Conservation (phyloP, 2,888 invertebrate genomes). For the Copidosoma aretas region DNA sequence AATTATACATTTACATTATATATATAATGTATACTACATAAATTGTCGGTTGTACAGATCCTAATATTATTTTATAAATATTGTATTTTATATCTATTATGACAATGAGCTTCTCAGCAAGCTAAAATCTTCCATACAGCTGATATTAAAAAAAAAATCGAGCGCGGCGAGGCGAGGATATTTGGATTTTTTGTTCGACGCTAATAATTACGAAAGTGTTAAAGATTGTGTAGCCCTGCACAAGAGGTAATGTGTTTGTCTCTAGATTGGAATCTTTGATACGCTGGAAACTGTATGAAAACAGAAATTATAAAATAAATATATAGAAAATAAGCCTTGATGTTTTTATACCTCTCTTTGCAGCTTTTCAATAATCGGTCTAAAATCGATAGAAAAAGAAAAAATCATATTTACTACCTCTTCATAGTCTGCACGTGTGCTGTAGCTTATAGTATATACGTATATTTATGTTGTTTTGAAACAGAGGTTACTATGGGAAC, state of each 20-base stretch:
- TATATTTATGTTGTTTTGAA: slow-evolving; percentile 30
- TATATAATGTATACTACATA: slow-evolving; percentile 44
- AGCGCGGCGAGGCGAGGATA: slow-evolving; percentile 13
- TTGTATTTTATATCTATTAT: slow-evolving; percentile 55
- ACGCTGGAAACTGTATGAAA: not conserved
- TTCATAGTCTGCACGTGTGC: too few species aligned
- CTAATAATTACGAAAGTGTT: slow-evolving; percentile 26
- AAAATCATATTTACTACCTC: too few species aligned
- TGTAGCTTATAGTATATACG: too few species aligned
- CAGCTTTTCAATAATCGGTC: too few species aligned
- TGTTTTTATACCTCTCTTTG: too few species aligned
- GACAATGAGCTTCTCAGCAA: slow-evolving; percentile 45
- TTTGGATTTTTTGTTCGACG: too few species aligned
- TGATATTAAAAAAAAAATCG: slow-evolving; percentile 17
- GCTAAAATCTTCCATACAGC: slow-evolving; percentile 40
- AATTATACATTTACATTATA: slow-evolving; percentile 40
- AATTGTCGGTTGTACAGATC: slow-evolving; percentile 55
- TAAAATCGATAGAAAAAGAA: too few species aligned
- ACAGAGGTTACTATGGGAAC: slow-evolving; percentile 24
- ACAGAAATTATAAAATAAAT: too few species aligned
- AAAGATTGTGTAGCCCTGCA: slow-evolving; percentile 35
- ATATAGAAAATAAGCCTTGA: too few species aligned
- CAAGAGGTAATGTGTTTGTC: slow-evolving; percentile 19
- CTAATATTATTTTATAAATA: slow-evolving; percentile 52
- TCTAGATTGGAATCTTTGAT: not conserved